phyloP scores from a whole-genome alignment of 2,113 vertebrate genomes.

The Myocastor coypus region DNA sequence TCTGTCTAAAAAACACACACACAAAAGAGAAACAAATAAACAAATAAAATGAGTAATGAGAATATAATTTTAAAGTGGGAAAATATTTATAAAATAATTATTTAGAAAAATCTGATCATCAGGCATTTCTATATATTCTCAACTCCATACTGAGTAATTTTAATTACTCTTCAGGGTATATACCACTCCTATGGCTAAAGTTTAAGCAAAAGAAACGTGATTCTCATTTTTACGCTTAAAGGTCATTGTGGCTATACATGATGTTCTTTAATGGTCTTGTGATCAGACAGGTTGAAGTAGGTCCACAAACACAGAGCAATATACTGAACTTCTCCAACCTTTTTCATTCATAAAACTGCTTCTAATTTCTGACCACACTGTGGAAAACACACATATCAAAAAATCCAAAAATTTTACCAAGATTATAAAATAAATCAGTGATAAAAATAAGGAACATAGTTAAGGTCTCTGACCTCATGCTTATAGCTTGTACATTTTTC shows the following conservation, averaged over 20 bases:
- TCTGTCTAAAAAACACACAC: neutral
- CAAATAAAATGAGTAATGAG: neutral
- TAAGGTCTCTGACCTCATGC: slow-evolving; percentile 2
- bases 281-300: slow-evolving; percentile 8
- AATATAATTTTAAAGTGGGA: neutral
- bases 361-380: slow-evolving; percentile 15
- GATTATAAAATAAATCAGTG: neutral
- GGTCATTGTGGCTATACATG: neutral
- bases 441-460: slow-evolving; percentile 12
- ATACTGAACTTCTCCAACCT: neutral
- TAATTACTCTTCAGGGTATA: neutral
- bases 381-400: neutral
- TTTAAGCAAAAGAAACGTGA: slow-evolving; percentile 8
- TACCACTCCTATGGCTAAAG: neutral
- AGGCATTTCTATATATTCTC: neutral
- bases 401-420: slow-evolving; percentile 1
- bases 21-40: neutral
- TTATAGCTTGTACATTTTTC: neutral
- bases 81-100: neutral
- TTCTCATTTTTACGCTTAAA: neutral
- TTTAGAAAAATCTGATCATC: neutral
- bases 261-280: neutral
- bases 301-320: neutral
- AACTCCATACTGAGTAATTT: neutral
- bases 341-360: neutral